A percentile compares a stretch with the other conserved stretches of the same genome.
Evolutionary conservation across 2,888 invertebrate genomes (phyloP).

Genomic region (Apamea anceps): DNA sequence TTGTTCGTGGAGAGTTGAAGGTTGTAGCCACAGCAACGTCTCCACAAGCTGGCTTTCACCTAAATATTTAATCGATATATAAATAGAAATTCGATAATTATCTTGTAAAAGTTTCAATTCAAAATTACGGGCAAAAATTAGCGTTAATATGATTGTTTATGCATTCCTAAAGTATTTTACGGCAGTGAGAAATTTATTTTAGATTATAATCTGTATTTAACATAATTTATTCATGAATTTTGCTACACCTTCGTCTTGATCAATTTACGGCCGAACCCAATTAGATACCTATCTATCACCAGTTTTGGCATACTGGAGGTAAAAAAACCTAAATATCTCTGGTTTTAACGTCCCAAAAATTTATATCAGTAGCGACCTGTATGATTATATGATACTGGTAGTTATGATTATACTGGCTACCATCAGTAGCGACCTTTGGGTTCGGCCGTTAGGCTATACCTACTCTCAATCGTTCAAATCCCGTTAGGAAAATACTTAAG

Average conservation of each 20-base stretch:
- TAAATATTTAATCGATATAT: slow-evolving; percentile 51
- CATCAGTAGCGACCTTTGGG: no score
- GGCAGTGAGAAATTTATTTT: slow-evolving; percentile 28
- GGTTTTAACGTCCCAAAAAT: no score
- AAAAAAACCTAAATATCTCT: no score
- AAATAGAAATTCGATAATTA: slow-evolving; percentile 29
- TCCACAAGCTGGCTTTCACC: slow-evolving; percentile 8
- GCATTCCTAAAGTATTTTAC: slow-evolving; percentile 30
- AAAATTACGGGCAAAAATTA: slow-evolving; percentile 21
- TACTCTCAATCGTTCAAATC: neutral
- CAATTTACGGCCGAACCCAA: neutral
- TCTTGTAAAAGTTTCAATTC: slow-evolving; percentile 8
- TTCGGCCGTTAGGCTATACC: neutral
- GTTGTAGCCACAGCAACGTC: slow-evolving; percentile 44
- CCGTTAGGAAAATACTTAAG: neutral
- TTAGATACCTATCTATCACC: no score
- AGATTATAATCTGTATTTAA: slow-evolving; percentile 32
- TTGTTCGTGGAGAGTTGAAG: slow-evolving; percentile 61
- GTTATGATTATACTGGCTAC: no score
- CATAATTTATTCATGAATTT: slow-evolving; percentile 43
- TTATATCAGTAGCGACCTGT: no score
- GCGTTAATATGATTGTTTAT: slow-evolving; percentile 38
- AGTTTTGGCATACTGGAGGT: no score
- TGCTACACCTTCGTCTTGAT: slow-evolving; percentile 27
- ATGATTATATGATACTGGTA: no score